These are phyloP conservation scores for Panagrolaimus sp. DNA, from an alignment of 1,140 invertebrate genomes.

Conservation along the genomic window DNA sequence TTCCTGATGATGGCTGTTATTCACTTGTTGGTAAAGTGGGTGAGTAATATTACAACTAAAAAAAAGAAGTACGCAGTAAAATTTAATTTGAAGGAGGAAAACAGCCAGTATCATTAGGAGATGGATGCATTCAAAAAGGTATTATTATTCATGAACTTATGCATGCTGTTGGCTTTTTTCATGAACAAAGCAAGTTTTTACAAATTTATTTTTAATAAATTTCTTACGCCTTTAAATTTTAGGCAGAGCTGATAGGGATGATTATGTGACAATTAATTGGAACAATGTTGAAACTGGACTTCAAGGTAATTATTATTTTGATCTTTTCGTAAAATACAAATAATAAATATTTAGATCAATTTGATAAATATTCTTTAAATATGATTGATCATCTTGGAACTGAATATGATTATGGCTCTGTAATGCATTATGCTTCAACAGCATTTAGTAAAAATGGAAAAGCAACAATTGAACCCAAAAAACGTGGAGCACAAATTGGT, in stretches of 20 bases:
- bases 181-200: conserved; percentile 51
- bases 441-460: conserved; percentile 58
- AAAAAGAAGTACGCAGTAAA: too few relatives aligned
- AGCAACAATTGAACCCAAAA: conserved; percentile 57
- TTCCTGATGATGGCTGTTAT: conserved; percentile 47
- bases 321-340: not conserved
- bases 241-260: conserved; percentile 65
- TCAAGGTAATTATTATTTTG: conserved; percentile 3
- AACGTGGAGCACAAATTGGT: conserved; percentile 53
- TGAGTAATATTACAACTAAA: conserved; percentile 8
- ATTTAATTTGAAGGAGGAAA: conserved; percentile 47
- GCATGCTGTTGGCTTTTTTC: conserved; percentile 67
- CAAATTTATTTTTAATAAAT: conserved; percentile 43
- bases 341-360: conserved; percentile 32
- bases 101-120: conserved; percentile 49
- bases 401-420: conserved; percentile 59
- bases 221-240: not conserved
- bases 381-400: conserved; percentile 48
- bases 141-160: conserved; percentile 66
- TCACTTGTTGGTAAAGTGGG: conserved; percentile 40
- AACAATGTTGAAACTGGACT: conserved; percentile 63
- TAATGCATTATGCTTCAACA: conserved; percentile 61
- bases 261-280: conserved; percentile 65
- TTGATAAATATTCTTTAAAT: conserved; percentile 40
- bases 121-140: conserved; percentile 58